Percentiles rank a stretch among this genome's conserved stretches.
These are phyloP conservation scores for Laterallus jamaicensis DNA, from an alignment of 2,113 vertebrate genomes.

Conservation along the genomic window DNA sequence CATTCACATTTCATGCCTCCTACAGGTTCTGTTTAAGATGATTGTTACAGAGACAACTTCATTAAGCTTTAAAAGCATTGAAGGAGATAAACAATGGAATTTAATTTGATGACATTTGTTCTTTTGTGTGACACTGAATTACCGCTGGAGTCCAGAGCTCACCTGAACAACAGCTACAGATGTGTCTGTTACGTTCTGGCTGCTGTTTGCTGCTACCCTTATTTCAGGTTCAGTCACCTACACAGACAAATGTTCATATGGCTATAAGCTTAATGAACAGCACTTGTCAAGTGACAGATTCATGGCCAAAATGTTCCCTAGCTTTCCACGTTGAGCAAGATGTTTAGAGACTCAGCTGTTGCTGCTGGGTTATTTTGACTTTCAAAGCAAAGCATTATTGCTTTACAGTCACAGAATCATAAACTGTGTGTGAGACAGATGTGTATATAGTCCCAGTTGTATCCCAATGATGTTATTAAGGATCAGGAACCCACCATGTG, in stretches of 20 bases:
- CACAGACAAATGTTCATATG: not conserved
- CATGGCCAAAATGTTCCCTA: not conserved
- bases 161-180: not conserved
- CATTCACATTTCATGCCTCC: not conserved
- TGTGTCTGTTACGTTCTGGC: not conserved
- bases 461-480: not conserved
- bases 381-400: not conserved
- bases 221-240: not conserved
- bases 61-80: not conserved
- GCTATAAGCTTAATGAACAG: not conserved
- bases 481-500: rapidly evolving
- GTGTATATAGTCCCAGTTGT: not conserved
- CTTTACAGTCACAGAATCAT: not conserved
- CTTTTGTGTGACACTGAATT: not conserved
- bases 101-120: not conserved
- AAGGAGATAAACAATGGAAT: not conserved
- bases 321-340: not conserved
- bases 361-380: not conserved
- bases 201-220: not conserved
- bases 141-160: not conserved
- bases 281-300: not conserved
- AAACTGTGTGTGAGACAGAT: not conserved
- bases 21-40: not conserved
- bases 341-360: not conserved
- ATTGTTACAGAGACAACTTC: not conserved